These are phyloP conservation scores for Diadromus collaris DNA, from an alignment of 2,888 invertebrate species.

Conservation along the genomic window DNA sequence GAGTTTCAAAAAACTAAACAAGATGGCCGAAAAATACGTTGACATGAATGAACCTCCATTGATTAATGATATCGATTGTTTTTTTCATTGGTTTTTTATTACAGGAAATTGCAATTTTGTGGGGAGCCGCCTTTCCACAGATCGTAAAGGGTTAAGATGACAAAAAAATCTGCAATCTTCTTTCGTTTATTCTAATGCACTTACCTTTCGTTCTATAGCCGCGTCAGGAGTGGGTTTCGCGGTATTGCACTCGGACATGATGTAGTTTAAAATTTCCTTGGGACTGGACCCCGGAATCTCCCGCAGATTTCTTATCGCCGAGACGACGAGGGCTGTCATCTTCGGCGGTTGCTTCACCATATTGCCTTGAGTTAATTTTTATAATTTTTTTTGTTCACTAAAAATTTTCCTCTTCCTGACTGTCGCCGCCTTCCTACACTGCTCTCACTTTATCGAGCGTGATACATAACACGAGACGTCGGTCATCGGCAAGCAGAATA, in stretches of 20 bases:
- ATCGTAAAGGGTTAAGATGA: not conserved
- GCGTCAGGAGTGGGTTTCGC: constrained; percentile 60
- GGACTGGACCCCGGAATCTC: constrained; percentile 75
- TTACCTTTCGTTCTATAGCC: constrained; percentile 71
- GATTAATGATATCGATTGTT: not conserved
- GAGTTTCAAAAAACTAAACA: not conserved
- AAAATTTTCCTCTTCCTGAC: constrained; percentile 28
- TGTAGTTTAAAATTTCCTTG: constrained; percentile 76
- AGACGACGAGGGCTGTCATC: constrained; percentile 74
- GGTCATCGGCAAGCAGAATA: constrained; percentile 22
- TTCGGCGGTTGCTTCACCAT: constrained; percentile 71
- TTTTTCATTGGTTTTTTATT: not conserved
- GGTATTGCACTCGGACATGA: constrained; percentile 71
- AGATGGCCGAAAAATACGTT: not conserved
- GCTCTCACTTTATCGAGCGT: constrained; percentile 35
- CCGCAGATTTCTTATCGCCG: constrained; percentile 74
- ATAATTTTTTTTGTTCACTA: constrained; percentile 15
- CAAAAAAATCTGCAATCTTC: not conserved
- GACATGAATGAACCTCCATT: not conserved
- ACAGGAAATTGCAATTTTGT: not conserved
- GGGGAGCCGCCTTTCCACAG: not conserved
- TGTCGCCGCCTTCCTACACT: constrained; percentile 24
- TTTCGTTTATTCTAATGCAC: constrained; percentile 13
- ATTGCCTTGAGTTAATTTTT: constrained; percentile 36
- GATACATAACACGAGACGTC: constrained; percentile 34